Conservation (phyloP, 2,797 vertebrate species). For the Manis javanica region DNA sequence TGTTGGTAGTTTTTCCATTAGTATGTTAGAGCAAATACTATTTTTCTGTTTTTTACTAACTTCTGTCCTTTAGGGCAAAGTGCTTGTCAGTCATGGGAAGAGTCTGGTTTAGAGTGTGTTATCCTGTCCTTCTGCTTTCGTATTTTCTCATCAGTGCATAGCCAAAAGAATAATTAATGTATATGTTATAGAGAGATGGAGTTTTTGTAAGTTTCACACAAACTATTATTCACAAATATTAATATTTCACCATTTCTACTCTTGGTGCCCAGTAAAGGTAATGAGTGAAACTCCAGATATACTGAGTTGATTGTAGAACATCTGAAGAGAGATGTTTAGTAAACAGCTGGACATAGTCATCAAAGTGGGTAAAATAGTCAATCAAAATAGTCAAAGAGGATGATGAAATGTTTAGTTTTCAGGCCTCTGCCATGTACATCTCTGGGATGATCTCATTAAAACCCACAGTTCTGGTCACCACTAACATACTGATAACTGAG, state of each 20-base stretch:
- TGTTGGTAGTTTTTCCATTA: constrained; percentile 44
- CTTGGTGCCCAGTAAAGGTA: background rate
- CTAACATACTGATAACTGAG: background rate
- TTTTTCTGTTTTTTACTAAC: constrained; percentile 18
- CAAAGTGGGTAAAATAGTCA: no score
- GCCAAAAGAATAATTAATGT: background rate
- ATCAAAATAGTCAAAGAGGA: background rate
- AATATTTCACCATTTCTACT: background rate
- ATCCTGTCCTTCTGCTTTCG: background rate
- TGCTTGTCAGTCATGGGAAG: background rate
- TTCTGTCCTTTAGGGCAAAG: background rate
- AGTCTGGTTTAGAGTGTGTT: background rate
- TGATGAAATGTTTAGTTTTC: constrained; percentile 32
- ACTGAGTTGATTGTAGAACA: background rate
- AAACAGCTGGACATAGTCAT: background rate
- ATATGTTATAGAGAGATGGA: background rate
- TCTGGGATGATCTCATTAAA: background rate
- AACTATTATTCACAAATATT: background rate
- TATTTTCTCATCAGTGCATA: background rate
- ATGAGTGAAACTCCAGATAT: background rate
- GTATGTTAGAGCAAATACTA: constrained; percentile 59
- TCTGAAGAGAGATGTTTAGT: background rate
- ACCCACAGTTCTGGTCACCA: background rate
- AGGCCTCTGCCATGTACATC: background rate
- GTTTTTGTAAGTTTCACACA: constrained; percentile 9